Base-by-base conservation (phyloP, 2,113 vertebrate species). In the Ceratotherium simum region DNA sequence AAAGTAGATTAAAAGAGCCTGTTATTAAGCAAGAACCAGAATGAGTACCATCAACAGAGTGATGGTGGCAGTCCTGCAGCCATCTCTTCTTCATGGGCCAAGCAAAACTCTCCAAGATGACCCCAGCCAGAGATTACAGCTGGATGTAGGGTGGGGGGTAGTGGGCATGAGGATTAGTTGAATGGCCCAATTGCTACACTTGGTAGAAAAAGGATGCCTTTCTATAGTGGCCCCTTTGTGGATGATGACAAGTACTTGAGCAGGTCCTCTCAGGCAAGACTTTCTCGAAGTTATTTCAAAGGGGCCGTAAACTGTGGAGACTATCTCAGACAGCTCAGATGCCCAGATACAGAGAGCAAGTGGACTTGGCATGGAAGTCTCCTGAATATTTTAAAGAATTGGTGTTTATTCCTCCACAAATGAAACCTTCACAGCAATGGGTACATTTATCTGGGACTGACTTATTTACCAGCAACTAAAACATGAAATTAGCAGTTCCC, bases 381-480 rank as follows among this genome's bases (percentile, higher is more conserved):
- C 87, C 82, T 97, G 85, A 98, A 97, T 98, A 97, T 98, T 97
- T 98, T 96, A 98, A 98, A 98, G 78, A 69, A 84, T 54, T 93
- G 36, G 8, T 21, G 88, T 91, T 98, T 98, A 89, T 97, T 98
- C 91, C 75, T 97, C 94, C 94, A 95, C 75, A 92, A 98, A 98
- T 96, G 91, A 98, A 98, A 98, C 31, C 0, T 95, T 97, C 83
- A 72, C 92, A 96, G 90, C 85, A 91, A 98, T 97, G 93, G 96
- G 94, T 92, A 93, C 94, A 97, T 98, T 98, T 98, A 98, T 98
- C 94, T 94, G 81, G 95, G 96, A 97, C 96, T 95, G 91, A 87
- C 96, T 98, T 98, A 98, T 98, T 98, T 98, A 98, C 96, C 76
- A 95, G 96, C 94, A 98, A 95, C 75, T 96, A 98, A 98, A 98